Evolutionary conservation across 2,888 invertebrate genomes (phyloP), one percentile per base, ranked within the genome.

Genomic region (Sminthurinus aureus): DNA sequence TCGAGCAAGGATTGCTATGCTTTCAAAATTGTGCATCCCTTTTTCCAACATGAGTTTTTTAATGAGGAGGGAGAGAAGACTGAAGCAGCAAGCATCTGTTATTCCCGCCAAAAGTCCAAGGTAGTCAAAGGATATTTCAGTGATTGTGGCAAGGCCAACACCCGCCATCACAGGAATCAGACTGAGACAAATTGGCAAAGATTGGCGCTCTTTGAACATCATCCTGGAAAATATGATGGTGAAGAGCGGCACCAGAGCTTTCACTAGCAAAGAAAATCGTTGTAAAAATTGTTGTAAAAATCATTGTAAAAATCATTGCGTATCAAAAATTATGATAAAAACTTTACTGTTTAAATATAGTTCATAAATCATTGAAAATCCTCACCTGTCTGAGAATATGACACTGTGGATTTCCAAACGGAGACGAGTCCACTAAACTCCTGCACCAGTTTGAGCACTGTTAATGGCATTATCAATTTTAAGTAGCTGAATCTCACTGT

Each of bases 21-120:
- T 20, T 71, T 78, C 18, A 71, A 78, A 78, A 18, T 22, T 71
- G 18, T 78, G 78, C 13, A 78, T 78, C 13, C 64, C 15, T 8
- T 58, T 71, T 6, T 9, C 66, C 22, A 81, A 75, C 22, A 85
- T 71, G 90, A 96, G 97, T 93, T 97, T 97, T 92, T 98, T 98
- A 0, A 98, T 97, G 91, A 95, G 97, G 88, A 98, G 96, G 91
- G 98, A 97, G 91, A 98, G 97, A 88, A 98, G 91, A 18, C 97
- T 95, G 89, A 98, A 97, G 83, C 97, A 96, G 91, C 96, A 94
- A 0, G 98, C 97, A 0, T 98, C 95, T 80, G 94, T 92, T 73
- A 98, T 92, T 80, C 98, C 98, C 89, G 96, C 95, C 82, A 95
- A 90, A 84, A 98, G 92, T 52, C 98, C 98, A 82, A 94, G 91